Conservation (phyloP, 2,113 vertebrate genomes). For the Sander vitreus region DNA sequence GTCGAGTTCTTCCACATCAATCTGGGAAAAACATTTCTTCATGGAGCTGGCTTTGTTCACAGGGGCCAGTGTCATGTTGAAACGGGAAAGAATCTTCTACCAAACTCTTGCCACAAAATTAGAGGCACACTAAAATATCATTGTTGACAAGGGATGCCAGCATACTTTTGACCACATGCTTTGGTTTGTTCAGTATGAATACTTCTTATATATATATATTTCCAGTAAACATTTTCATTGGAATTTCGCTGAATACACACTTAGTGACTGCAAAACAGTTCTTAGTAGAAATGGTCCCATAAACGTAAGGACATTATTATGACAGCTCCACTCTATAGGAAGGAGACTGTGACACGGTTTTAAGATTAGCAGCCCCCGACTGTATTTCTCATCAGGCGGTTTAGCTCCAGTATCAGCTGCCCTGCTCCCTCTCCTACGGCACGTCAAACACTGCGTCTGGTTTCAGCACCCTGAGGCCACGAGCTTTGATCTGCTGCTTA, state of each 20-base stretch:
- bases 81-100: neutral
- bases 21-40: neutral
- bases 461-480: constrained; percentile 33
- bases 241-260: neutral
- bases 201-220: neutral
- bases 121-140: neutral
- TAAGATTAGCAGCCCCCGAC: neutral
- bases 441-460: constrained; percentile 50
- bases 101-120: neutral
- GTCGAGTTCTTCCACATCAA: neutral
- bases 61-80: too few species aligned
- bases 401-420: constrained; percentile 24
- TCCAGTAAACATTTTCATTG: neutral
- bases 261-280: neutral
- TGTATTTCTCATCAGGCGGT: constrained; percentile 33
- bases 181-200: neutral
- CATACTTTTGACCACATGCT: neutral
- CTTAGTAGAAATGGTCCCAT: neutral
- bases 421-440: neutral
- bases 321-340: neutral
- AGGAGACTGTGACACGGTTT: neutral
- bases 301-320: neutral
- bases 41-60: neutral
- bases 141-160: neutral
- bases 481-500: constrained; percentile 61